Evolutionary conservation across 2,888 invertebrate species (phyloP).

Genomic region (Lasioglossum leucozonium): DNA sequence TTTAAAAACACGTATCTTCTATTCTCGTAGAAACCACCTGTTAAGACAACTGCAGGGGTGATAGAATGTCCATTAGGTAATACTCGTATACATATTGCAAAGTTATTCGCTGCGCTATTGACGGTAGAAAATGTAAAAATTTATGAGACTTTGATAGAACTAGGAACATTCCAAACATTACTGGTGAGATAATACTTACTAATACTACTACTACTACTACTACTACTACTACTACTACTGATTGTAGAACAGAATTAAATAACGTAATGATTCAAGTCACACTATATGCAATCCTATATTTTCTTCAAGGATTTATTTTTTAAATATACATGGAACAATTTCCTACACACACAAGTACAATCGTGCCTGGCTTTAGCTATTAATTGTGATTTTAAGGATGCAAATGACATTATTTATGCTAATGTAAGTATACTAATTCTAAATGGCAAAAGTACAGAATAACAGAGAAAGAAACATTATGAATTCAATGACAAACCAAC

Average conservation of each 20-base stretch:
- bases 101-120: constrained; percentile 91
- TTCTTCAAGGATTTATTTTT: constrained; percentile 92
- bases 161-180: constrained; percentile 86
- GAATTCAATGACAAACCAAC: constrained; percentile 1
- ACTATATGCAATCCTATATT: not conserved
- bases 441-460: constrained; percentile 27
- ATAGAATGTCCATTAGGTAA: constrained; percentile 92
- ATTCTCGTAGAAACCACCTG: constrained; percentile 86
- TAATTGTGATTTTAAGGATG: constrained; percentile 79
- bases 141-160: constrained; percentile 87
- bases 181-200: constrained; percentile 83
- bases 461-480: constrained; percentile 18
- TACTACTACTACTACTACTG: not conserved
- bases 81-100: constrained; percentile 92
- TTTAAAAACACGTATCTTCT: not conserved
- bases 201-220: not conserved
- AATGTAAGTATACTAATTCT: constrained; percentile 76
- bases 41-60: constrained; percentile 89
- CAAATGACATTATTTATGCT: constrained; percentile 77
- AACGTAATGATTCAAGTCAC: not conserved
- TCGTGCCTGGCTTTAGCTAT: constrained; percentile 91
- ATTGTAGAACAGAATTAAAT: constrained; percentile 15
- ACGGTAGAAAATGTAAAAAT: constrained; percentile 90
- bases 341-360: constrained; percentile 96
- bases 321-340: constrained; percentile 96